Base-by-base conservation (phyloP, 2,797 vertebrate species). In the Myotis findleyi region DNA sequence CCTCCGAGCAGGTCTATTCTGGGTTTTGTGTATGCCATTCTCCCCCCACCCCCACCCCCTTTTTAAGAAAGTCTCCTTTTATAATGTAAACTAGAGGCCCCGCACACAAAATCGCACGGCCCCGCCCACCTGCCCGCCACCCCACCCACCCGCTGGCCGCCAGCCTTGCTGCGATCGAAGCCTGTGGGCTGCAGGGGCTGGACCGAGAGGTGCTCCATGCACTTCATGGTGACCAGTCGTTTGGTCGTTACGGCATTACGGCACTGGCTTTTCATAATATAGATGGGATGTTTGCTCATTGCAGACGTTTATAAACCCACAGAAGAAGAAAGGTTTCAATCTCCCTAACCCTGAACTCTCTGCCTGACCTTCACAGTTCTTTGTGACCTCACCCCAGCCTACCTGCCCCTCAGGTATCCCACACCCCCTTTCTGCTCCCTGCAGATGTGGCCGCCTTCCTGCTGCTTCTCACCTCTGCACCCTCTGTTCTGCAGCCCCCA, bases 1-100 rank as follows among this genome's bases (percentile, higher is more conserved):
- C 69, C 23, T 33, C 87, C 82, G 66, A 33, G 49, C 38, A 0
- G 2, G 85, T 95, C 94, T 91, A 41, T 89, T 87, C 71, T 87
- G 87, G 20, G 64, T 47, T 88, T 93, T 64, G 30, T 87, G 71
- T 80, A 7, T 16, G 33, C 3, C 0, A n/a, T 17, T 25, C 13
- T 62, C 68, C 25, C 76, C 1, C 72, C 25, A n/a, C n/a, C n/a
- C n/a, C n/a, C n/a, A n/a, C 76, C 3, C 36, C 36, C 41, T 27
- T 49, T 75, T 21, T 30, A 2, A 38, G 23, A 77, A 16, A 16
- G 23, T 12, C 21, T 82, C 44, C 17, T n/a, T 84, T 92, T 30
- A 44, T 6, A 23, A 44, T 12, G 55, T 25, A 57, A 57, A 25
- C 55, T 12, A 57, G 55, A 57, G 49, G 55, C 18, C 51, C 2